phyloP scores from a whole-genome alignment of 2,113 vertebrate genomes.

The Panurus biarmicus region DNA sequence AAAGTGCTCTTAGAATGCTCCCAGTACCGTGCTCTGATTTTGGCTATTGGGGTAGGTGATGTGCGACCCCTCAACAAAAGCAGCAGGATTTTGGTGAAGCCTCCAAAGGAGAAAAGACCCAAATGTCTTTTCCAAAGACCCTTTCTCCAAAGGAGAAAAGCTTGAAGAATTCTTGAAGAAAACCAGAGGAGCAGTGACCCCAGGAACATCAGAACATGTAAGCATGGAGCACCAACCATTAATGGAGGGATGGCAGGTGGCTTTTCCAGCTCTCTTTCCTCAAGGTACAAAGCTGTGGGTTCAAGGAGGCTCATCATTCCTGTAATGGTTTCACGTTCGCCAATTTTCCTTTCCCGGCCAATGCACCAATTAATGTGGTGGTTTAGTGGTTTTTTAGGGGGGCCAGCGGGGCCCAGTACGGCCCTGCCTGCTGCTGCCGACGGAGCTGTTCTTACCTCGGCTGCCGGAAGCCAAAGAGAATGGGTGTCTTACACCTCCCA shows the following conservation, averaged over 20 bases:
- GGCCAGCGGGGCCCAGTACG: too few relatives aligned
- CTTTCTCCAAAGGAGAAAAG: neutral
- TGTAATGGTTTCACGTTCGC: too few relatives aligned
- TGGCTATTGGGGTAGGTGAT: neutral
- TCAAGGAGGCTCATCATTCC: neutral
- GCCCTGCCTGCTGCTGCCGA: too few relatives aligned
- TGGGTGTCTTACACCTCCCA: too few relatives aligned
- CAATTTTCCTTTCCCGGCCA: too few relatives aligned
- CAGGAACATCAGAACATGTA: neutral
- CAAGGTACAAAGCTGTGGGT: neutral
- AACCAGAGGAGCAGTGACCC: neutral
- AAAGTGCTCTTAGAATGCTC: fast-evolving
- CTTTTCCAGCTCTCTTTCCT: neutral
- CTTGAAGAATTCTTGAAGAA: neutral
- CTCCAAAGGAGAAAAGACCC: neutral
- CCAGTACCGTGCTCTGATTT: neutral
- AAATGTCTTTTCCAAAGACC: neutral
- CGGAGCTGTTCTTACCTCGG: too few relatives aligned
- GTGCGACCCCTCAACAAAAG: neutral
- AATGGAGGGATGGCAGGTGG: neutral
- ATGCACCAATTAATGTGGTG: too few relatives aligned
- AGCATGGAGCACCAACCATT: neutral
- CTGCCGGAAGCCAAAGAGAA: too few relatives aligned
- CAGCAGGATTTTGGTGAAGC: neutral
- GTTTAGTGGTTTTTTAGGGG: too few relatives aligned